A percentile compares a stretch with the other conserved stretches of the same genome.
phyloP scores from a whole-genome alignment of 2,888 invertebrate genomes.

The Marronus borbonicus region DNA sequence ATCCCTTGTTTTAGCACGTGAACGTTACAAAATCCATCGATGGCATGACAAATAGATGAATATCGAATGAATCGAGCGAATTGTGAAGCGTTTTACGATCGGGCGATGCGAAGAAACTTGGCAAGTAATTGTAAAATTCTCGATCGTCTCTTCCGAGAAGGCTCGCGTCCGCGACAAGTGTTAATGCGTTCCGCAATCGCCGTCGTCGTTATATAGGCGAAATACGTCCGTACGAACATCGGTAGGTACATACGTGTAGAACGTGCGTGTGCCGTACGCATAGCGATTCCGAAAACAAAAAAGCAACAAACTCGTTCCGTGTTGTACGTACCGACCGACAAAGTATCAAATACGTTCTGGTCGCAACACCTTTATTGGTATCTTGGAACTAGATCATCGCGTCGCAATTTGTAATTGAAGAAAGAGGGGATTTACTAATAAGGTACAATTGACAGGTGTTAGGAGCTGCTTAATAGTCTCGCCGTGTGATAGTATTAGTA shows the following conservation, averaged over 20 bases:
- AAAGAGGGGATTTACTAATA: constrained; percentile 55
- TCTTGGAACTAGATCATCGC: constrained; percentile 59
- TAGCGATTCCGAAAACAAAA: constrained; percentile 51
- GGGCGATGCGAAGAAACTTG: constrained; percentile 49
- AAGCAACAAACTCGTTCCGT: constrained; percentile 27
- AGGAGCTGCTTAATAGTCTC: constrained; percentile 52
- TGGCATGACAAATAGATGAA: not conserved
- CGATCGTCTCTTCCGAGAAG: constrained; percentile 52
- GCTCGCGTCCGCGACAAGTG: constrained; percentile 48
- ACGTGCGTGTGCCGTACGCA: constrained; percentile 28
- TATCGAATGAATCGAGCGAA: not conserved
- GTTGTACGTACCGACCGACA: constrained; percentile 47
- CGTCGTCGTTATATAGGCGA: not conserved
- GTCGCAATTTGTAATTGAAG: constrained; percentile 56
- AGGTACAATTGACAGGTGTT: constrained; percentile 56
- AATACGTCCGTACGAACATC: not conserved
- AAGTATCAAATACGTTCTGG: not conserved
- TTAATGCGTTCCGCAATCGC: constrained; percentile 50
- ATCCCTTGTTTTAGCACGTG: too few species aligned
- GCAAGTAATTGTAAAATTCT: constrained; percentile 50
- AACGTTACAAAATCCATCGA: too few species aligned
- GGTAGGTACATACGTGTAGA: not conserved
- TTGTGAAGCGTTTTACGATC: not conserved
- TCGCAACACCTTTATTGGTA: constrained; percentile 56
- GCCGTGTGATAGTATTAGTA: not conserved